phyloP scores from a whole-genome alignment of 2,888 invertebrate genomes.

The Drosophila borborema region DNA sequence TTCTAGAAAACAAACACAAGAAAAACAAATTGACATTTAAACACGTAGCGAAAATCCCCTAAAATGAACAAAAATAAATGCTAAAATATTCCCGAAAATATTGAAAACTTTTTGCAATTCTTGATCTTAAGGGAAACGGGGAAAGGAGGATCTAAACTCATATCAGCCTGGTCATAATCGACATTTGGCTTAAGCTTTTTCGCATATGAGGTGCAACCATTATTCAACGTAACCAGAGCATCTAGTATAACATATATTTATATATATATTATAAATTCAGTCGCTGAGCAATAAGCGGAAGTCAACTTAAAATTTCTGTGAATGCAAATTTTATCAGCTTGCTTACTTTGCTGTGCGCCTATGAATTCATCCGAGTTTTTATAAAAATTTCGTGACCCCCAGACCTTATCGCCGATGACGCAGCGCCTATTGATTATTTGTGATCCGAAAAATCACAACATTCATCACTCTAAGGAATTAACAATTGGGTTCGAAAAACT shows the following conservation, averaged over 20 bases:
- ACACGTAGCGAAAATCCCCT: conserved; percentile 72
- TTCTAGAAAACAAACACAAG: conserved; percentile 70
- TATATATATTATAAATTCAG: background rate
- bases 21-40: conserved; percentile 59
- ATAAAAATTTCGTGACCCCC: background rate
- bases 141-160: background rate
- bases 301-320: background rate
- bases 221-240: no score
- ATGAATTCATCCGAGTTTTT: background rate
- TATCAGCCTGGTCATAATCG: background rate
- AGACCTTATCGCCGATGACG: background rate
- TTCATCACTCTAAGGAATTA: background rate
- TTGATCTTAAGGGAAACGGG: background rate
- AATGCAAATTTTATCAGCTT: background rate
- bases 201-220: background rate
- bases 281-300: conserved; percentile 1
- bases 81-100: conserved; percentile 51
- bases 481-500: background rate
- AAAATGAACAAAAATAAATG: conserved; percentile 62
- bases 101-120: background rate
- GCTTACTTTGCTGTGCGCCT: background rate
- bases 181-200: background rate
- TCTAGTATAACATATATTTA: background rate
- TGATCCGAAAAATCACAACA: background rate
- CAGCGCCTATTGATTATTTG: background rate